Conservation (phyloP, 2,888 invertebrate genomes). For the Pyrrhia umbra region DNA sequence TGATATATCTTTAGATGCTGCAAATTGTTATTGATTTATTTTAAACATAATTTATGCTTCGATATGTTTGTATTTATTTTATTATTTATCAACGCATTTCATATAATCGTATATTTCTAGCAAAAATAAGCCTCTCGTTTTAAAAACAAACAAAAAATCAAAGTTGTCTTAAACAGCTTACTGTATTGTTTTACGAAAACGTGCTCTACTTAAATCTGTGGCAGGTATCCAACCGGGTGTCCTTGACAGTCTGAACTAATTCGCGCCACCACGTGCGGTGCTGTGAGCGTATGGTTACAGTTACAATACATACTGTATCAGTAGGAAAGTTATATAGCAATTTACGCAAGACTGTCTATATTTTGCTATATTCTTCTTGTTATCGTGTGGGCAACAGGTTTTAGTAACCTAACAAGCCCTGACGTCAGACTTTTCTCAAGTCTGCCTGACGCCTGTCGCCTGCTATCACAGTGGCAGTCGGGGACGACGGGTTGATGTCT, state of each 20-base stretch:
- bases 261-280: slow-evolving; percentile 46
- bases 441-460: too few relatives aligned
- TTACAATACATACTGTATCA: slow-evolving; percentile 9
- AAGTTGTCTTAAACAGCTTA: slow-evolving; percentile 35
- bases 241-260: slow-evolving; percentile 55
- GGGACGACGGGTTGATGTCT: too few relatives aligned
- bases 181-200: slow-evolving; percentile 49
- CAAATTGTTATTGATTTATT: too few relatives aligned
- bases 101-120: neutral
- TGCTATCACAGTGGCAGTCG: too few relatives aligned
- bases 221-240: slow-evolving; percentile 35
- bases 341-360: slow-evolving; percentile 3
- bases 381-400: too few relatives aligned
- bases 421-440: too few relatives aligned
- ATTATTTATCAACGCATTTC: too few relatives aligned
- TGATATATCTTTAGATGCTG: too few relatives aligned
- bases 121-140: neutral
- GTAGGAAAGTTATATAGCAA: slow-evolving; percentile 33
- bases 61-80: too few relatives aligned
- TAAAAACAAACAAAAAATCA: slow-evolving; percentile 26
- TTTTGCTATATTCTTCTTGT: too few relatives aligned
- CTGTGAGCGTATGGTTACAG: slow-evolving; percentile 37
- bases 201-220: slow-evolving; percentile 34
- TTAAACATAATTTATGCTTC: too few relatives aligned
- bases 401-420: too few relatives aligned